Evolutionary conservation across 2,113 vertebrate genomes (phyloP).

Genomic region (Tragelaphus imberbis): DNA sequence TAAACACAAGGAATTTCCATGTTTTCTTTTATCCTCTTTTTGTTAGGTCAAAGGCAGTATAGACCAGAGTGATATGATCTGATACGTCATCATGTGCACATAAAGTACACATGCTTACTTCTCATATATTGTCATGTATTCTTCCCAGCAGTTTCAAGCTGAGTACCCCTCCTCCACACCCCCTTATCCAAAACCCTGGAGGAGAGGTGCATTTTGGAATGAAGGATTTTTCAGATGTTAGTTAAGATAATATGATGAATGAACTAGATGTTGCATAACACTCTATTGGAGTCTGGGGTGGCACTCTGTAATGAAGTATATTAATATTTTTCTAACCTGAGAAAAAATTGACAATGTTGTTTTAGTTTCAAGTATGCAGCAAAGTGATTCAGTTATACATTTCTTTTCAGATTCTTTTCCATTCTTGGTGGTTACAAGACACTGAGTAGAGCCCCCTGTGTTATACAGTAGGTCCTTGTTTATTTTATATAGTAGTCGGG

Average conservation of each 20-base stretch:
- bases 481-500: not conserved
- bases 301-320: not conserved
- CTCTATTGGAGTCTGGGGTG: not conserved
- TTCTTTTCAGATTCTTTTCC: not conserved
- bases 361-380: not conserved
- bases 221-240: not conserved
- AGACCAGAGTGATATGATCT: not conserved
- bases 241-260: not conserved
- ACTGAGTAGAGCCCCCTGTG: not conserved
- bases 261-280: not conserved
- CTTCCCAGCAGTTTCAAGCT: not conserved
- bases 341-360: not conserved
- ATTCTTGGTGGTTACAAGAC: not conserved
- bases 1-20: not conserved
- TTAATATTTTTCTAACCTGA: not conserved
- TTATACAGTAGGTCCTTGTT: not conserved
- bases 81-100: not conserved
- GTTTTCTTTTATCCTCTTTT: not conserved
- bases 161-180: not conserved
- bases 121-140: not conserved
- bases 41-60: not conserved
- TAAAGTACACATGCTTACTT: not conserved
- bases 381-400: not conserved
- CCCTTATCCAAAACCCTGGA: not conserved
- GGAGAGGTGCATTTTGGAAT: not conserved